Evolutionary conservation across 2,888 invertebrate species (phyloP), one percentile per base, ranked within the genome.

Genomic region (Xestia rhomboidea): DNA sequence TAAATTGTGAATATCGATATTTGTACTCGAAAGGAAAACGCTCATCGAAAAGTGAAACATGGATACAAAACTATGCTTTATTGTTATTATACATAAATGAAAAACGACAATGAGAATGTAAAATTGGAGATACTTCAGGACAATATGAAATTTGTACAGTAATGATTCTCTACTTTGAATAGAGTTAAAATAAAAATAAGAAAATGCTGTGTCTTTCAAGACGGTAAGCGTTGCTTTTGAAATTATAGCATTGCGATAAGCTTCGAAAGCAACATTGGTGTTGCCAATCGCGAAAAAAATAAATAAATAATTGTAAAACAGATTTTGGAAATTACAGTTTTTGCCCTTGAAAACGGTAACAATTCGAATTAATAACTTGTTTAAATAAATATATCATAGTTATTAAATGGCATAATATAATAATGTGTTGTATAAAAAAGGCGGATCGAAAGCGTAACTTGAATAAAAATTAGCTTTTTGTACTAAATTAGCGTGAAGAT

Each of bases 381-480:
- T 80, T 70, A n/a, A 30, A 21, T 64, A 38, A 66, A 46, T 60
- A n/a, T 72, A 73, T 67, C 30, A 54, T 74, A 51, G 49, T 62
- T 67, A 63, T 49, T 57, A 54, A 69, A 67, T 41, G 21, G 41
- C 54, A 60, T 70, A 54, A 5, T 63, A 60, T 70, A 54, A 5
- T 63, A 41, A 41, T 67, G 24, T 82, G 54, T 44, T 74, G 54
- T 70, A 34, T 30, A 5, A 71, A 41, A 82, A 82, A 77, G 67
- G 62, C 77, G 82, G 83, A 68, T 73, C 73, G 15, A 51, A 76
- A 66, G 74, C 41, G 73, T 76, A 81, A 76, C 46, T 57, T 66
- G 27, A 66, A n/a, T 79, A 81, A 62, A 75, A 68, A 68, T 51
- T 73, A 82, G 69, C 69, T 69, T 76, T 78, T 82, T 85, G 62